These are phyloP conservation scores for Eulemur rufifrons DNA, from an alignment of 2,113 vertebrate genomes.

Conservation along the genomic window DNA sequence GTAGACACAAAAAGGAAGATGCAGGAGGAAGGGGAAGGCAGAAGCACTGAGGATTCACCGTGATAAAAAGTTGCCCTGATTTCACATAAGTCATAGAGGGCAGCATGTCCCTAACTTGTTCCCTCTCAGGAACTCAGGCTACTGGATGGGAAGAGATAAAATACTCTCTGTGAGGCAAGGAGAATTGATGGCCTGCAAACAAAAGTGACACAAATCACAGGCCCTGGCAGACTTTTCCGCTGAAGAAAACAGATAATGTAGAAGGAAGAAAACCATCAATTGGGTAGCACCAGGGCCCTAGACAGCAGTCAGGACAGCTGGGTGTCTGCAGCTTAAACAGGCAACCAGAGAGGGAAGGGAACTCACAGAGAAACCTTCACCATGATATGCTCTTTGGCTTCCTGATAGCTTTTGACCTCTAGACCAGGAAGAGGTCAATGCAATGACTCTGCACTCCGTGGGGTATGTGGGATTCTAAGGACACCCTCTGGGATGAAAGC, in stretches of 20 bases:
- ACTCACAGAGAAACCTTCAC: neutral
- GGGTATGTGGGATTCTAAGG: neutral
- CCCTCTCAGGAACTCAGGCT: neutral
- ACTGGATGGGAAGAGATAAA: conserved; percentile 58
- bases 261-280: conserved; percentile 30
- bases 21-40: neutral
- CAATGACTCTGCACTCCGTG: neutral
- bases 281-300: neutral
- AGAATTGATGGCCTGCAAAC: conserved; percentile 52
- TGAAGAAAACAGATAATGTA: conserved; percentile 33
- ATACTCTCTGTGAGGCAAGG: neutral
- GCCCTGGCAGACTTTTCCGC: neutral
- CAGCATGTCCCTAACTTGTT: neutral
- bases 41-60: neutral
- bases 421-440: too few relatives aligned
- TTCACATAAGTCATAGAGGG: neutral
- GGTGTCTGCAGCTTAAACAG: neutral
- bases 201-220: conserved; percentile 63
- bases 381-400: too few relatives aligned
- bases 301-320: neutral
- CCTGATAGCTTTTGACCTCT: neutral
- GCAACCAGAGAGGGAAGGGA: neutral
- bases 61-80: neutral
- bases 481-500: neutral
- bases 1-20: neutral